Base-by-base conservation (phyloP, 37 sponge, comb jelly and placozoan genomes). In the Dysidea cf. avara region DNA sequence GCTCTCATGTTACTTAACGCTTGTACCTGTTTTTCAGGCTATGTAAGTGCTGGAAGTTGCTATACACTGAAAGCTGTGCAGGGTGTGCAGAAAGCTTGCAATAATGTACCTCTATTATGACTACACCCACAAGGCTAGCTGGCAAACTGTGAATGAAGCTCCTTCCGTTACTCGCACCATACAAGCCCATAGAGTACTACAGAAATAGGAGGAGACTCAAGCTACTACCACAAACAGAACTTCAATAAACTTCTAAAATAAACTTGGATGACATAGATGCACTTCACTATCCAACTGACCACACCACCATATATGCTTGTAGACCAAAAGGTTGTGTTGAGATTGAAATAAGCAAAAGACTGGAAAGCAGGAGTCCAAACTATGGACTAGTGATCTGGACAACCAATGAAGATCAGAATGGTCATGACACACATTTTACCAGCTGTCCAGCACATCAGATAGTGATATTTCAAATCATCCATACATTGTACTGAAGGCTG, bases 221-320 rank as follows among this genome's bases (percentile, higher is more conserved):
- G 77, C 77, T 4, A 76, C 77, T 7, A 35, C 50, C 22, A 46
- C 38, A 30, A 30, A 51, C 38, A 51, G 77, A 34, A 29, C 32
- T 9, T 53, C 66, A 31, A 37, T 36, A 11, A n/a, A n/a, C n/a
- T n/a, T n/a, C n/a, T n/a, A n/a, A n/a, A n/a, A n/a, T n/a, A n/a
- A n/a, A n/a, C n/a, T n/a, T 76, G 24, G 61, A 73, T 73, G 77
- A 66, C 24, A 63, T 39, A 3, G 77, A 76, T 76, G 77, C 77
- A n/a, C 25, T 25, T 14, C 28, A n/a, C 0, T 31, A 63, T 48
- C 25, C 26, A 0, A 38, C 33, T 9, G 77, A 63, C n/a, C 22
- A 51, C 32, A 53, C 51, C 56, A 61, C 77, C 12, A 48, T 76
- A 4, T 63, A 50, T 53, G 49, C 76, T 48, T 21, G 63, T 26